phyloP scores from a whole-genome alignment of 2,113 vertebrate species.

The Spea multiplicata region DNA sequence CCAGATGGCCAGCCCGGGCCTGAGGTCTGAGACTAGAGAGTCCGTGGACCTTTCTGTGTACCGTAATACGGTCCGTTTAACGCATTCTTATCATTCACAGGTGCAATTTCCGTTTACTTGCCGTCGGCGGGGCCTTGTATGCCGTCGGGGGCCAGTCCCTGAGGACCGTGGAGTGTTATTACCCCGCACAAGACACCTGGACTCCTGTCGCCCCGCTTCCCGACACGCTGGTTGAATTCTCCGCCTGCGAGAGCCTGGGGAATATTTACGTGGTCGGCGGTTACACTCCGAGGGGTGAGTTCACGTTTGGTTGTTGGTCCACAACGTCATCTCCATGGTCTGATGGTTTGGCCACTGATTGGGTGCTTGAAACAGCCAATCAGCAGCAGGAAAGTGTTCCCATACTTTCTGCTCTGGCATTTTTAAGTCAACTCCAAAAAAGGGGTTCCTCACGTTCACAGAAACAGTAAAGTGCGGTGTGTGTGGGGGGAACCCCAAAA shows the following conservation, averaged over 20 bases:
- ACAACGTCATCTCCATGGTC: too few species aligned
- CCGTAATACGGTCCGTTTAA: not conserved
- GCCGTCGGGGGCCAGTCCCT: conserved; percentile 89
- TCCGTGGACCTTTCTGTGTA: not conserved
- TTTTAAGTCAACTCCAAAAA: too few species aligned
- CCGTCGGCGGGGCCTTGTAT: conserved; percentile 85
- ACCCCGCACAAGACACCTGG: conserved; percentile 90
- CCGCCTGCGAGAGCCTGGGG: conserved; percentile 89
- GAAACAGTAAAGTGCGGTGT: too few species aligned
- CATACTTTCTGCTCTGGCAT: too few species aligned
- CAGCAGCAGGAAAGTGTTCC: too few species aligned
- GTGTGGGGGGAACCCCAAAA: too few species aligned
- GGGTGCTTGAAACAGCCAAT: too few species aligned
- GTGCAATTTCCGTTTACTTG: conserved; percentile 93
- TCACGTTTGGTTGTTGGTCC: not conserved
- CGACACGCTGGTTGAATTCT: conserved; percentile 88
- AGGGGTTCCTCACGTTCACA: too few species aligned
- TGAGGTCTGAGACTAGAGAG: not conserved
- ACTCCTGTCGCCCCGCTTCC: conserved; percentile 87
- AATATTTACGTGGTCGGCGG: conserved; percentile 93
- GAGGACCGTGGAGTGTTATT: conserved; percentile 89
- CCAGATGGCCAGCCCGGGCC: not conserved
- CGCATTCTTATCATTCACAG: conserved; percentile 62
- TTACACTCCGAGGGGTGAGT: conserved; percentile 86
- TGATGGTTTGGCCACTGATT: too few species aligned